Evolutionary conservation across 2,113 vertebrate species (phyloP).

Genomic region (Solea senegalensis): DNA sequence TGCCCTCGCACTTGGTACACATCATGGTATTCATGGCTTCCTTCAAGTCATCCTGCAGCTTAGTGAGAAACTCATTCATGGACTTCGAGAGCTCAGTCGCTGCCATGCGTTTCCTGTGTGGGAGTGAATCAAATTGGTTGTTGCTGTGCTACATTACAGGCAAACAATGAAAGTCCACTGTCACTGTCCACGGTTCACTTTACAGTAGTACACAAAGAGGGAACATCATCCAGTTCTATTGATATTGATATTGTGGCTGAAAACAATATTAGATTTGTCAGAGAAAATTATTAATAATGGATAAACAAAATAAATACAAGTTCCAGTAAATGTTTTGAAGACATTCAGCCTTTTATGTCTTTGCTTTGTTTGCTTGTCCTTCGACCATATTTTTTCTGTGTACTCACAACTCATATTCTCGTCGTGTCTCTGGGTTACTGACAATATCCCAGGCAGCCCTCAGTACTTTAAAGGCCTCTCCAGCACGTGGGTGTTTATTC

Average conservation of each 20-base stretch:
- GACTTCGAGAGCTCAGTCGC: constrained; percentile 90
- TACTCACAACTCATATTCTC: constrained; percentile 92
- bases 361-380: neutral
- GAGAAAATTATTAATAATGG: too few relatives aligned
- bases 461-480: constrained; percentile 95
- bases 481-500: constrained; percentile 92
- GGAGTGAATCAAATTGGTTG: neutral
- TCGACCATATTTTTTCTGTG: constrained; percentile 1
- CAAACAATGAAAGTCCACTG: neutral
- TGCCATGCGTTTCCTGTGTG: constrained; percentile 88
- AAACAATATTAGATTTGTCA: too few relatives aligned
- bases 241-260: neutral
- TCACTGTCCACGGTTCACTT: neutral
- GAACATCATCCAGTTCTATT: neutral
- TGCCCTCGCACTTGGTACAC: constrained; percentile 94
- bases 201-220: neutral
- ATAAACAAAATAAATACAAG: neutral
- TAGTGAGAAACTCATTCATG: constrained; percentile 91
- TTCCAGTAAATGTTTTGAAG: neutral
- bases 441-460: constrained; percentile 95
- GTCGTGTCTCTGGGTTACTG: constrained; percentile 90
- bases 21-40: constrained; percentile 98
- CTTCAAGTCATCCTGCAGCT: constrained; percentile 93
- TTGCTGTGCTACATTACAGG: neutral
- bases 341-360: neutral